Conservation (phyloP, 2,888 invertebrate genomes). For the Shargacucullia verbasci region DNA sequence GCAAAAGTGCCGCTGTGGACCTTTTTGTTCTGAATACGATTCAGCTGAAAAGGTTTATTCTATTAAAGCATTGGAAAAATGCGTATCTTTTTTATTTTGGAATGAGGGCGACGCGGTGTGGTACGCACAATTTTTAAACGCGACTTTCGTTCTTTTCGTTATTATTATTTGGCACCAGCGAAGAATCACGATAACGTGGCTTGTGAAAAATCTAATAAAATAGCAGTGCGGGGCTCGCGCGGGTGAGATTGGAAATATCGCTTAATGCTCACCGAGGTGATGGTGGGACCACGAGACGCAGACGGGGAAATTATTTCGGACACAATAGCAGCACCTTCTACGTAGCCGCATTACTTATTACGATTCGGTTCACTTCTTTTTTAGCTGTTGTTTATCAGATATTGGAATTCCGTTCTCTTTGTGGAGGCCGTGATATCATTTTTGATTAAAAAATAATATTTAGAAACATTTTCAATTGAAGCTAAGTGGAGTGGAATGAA, state of each 20-base stretch:
- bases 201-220: slow-evolving; percentile 79
- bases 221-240: slow-evolving; percentile 59
- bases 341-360: slow-evolving; percentile 25
- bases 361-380: slow-evolving; percentile 31
- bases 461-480: slow-evolving; percentile 26
- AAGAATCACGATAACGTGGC: slow-evolving; percentile 73
- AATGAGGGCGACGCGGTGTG: slow-evolving; percentile 55
- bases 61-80: slow-evolving; percentile 71
- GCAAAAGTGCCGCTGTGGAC: slow-evolving; percentile 53
- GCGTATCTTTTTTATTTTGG: slow-evolving; percentile 67
- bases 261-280: slow-evolving; percentile 59
- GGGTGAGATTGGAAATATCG: slow-evolving; percentile 74
- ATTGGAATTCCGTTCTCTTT: slow-evolving; percentile 26
- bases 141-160: slow-evolving; percentile 80
- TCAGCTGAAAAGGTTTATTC: slow-evolving; percentile 66
- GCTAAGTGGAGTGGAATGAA: slow-evolving; percentile 24
- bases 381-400: slow-evolving; percentile 45
- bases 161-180: slow-evolving; percentile 77
- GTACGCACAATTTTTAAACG: slow-evolving; percentile 69
- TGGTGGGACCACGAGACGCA: slow-evolving; percentile 24
- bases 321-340: slow-evolving; percentile 36
- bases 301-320: slow-evolving; percentile 44
- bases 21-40: slow-evolving; percentile 61
- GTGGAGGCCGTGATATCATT: slow-evolving; percentile 17
- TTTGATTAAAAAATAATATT: slow-evolving; percentile 35